Conservation (phyloP, 2,888 invertebrate genomes). For the Agapostemon virescens region DNA sequence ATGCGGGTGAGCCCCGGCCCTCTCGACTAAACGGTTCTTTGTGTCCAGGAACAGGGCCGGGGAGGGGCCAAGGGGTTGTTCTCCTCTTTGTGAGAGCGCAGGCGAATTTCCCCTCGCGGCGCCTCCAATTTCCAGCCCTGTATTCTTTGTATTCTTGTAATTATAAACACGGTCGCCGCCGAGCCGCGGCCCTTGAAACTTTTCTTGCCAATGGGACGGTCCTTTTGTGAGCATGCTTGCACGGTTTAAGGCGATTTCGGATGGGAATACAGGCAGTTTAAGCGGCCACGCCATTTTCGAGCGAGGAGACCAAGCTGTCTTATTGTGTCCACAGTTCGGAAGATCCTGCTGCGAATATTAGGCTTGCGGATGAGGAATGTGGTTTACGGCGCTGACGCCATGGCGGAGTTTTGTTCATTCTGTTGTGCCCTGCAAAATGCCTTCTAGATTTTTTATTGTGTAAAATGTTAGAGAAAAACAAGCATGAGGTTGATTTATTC, state of each 20-base stretch:
- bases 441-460: no score
- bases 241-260: constrained; percentile 11
- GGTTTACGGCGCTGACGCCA: not conserved
- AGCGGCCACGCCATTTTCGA: constrained; percentile 1
- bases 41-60: constrained; percentile 32
- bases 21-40: constrained; percentile 60
- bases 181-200: constrained; percentile 17
- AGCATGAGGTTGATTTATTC: no score
- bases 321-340: not conserved
- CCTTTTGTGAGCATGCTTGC: constrained; percentile 5
- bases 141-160: constrained; percentile 53
- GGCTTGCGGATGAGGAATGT: not conserved
- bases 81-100: constrained; percentile 40
- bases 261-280: not conserved
- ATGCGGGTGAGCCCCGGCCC: constrained; percentile 37
- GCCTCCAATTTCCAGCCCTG: constrained; percentile 49
- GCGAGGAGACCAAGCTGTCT: not conserved
- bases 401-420: not conserved
- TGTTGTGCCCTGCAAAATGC: no score
- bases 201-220: constrained; percentile 30
- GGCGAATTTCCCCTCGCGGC: constrained; percentile 40
- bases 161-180: constrained; percentile 44
- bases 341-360: not conserved
- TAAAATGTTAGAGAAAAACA: no score
- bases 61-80: not conserved